A percentile compares a stretch with the other conserved stretches of the same genome.
phyloP scores from a whole-genome alignment of 1,140 invertebrate species.

The Heliconius himera region DNA sequence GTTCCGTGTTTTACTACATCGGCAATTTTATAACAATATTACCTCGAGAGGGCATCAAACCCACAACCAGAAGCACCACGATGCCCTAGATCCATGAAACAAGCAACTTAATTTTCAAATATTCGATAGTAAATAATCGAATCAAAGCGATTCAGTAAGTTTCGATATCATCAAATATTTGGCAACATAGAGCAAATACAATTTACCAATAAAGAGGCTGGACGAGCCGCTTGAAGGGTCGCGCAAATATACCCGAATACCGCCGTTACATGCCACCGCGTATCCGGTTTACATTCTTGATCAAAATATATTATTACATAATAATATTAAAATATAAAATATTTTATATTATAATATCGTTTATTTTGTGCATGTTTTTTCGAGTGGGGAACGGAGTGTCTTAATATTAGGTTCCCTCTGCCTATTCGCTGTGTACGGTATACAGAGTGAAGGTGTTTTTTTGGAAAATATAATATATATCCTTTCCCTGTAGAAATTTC shows the following conservation, averaged over 20 bases:
- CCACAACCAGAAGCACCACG: background rate
- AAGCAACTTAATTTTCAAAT: background rate
- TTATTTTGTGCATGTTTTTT: no score
- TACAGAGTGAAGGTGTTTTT: no score
- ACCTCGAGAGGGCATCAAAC: background rate
- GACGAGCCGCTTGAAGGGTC: constrained; percentile 45
- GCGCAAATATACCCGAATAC: constrained; percentile 54
- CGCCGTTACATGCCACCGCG: constrained; percentile 21
- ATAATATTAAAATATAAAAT: background rate
- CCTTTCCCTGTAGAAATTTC: no score
- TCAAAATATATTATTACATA: background rate
- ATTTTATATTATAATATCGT: background rate
- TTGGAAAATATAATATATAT: no score
- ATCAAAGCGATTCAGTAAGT: constrained; percentile 31
- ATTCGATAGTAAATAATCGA: constrained; percentile 16
- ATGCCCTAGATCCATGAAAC: background rate
- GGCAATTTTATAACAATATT: background rate
- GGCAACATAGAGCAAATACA: constrained; percentile 44
- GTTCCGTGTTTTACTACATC: no score
- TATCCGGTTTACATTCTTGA: constrained; percentile 27
- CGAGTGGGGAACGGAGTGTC: no score
- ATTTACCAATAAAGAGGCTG: constrained; percentile 43
- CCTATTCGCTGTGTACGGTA: no score
- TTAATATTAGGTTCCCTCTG: no score
- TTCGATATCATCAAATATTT: constrained; percentile 41